These are phyloP conservation scores for Solenopsis fugax DNA, from an alignment of 1,140 invertebrate genomes.

Conservation along the genomic window DNA sequence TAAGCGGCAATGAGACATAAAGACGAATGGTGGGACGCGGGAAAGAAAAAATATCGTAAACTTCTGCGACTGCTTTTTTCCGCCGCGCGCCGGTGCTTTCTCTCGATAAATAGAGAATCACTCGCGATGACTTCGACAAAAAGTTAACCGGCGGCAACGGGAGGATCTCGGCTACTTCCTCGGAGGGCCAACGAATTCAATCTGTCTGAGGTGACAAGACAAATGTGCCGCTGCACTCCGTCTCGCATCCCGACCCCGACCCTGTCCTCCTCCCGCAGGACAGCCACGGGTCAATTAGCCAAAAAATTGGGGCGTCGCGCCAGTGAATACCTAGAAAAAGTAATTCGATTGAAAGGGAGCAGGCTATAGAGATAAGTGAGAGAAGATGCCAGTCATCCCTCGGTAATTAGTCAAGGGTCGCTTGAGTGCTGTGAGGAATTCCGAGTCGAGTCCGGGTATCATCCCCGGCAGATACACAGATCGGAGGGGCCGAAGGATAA, in stretches of 20 bases:
- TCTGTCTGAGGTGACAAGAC: slow-evolving; percentile 79
- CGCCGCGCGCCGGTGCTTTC: neutral
- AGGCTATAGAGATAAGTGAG: slow-evolving; percentile 84
- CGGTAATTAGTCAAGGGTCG: slow-evolving; percentile 86
- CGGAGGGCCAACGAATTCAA: slow-evolving; percentile 75
- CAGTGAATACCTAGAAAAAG: slow-evolving; percentile 83
- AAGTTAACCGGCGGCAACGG: slow-evolving; percentile 26
- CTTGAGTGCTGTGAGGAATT: slow-evolving; percentile 74
- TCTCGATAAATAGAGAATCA: slow-evolving; percentile 23
- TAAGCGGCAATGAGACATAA: neutral
- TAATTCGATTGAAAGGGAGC: slow-evolving; percentile 84
- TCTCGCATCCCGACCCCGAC: slow-evolving; percentile 17
- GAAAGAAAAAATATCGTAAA: neutral
- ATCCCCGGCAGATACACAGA: slow-evolving; percentile 41
- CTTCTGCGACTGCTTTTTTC: neutral
- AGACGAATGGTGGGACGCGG: neutral
- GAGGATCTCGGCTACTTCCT: slow-evolving; percentile 43
- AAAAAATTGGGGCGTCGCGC: slow-evolving; percentile 83
- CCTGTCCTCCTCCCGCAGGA: slow-evolving; percentile 40
- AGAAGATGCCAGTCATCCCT: slow-evolving; percentile 85
- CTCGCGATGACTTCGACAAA: slow-evolving; percentile 53
- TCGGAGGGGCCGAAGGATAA: slow-evolving; percentile 66
- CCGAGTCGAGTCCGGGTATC: slow-evolving; percentile 71
- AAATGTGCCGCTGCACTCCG: slow-evolving; percentile 77
- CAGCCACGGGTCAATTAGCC: slow-evolving; percentile 83